phyloP scores from a whole-genome alignment of 2,888 invertebrate genomes.

The Euplagia quadripunctaria region DNA sequence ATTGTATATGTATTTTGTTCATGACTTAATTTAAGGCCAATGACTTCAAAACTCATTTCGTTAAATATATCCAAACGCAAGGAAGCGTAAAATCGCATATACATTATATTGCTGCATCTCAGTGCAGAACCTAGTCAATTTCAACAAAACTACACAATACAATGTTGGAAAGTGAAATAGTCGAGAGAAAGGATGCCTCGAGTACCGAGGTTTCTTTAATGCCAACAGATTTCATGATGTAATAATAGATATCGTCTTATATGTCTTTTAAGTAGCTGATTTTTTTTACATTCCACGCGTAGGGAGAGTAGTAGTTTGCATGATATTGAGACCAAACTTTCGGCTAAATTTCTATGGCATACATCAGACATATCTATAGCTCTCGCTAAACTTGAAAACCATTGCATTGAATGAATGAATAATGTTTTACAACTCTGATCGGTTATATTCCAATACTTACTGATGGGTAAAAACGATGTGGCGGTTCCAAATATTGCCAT shows the following conservation, averaged over 20 bases:
- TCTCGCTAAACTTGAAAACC: not conserved
- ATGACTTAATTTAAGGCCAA: slow-evolving; percentile 16
- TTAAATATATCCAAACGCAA: not conserved
- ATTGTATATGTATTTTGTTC: slow-evolving; percentile 4
- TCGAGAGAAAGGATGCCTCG: slow-evolving; percentile 4
- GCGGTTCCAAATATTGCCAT: slow-evolving; percentile 81
- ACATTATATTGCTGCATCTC: slow-evolving; percentile 3
- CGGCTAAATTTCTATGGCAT: not conserved
- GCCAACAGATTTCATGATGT: not conserved
- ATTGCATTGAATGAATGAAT: no score
- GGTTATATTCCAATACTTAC: slow-evolving; percentile 55
- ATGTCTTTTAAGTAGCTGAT: not conserved
- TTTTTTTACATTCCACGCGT: not conserved
- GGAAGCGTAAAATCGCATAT: slow-evolving; percentile 8
- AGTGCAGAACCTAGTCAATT: not conserved
- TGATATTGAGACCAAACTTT: not conserved
- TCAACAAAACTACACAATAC: slow-evolving; percentile 1
- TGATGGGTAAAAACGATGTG: slow-evolving; percentile 76
- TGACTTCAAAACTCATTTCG: slow-evolving; percentile 7
- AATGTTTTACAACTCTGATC: not conserved
- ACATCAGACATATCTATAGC: not conserved
- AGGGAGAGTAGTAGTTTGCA: not conserved
- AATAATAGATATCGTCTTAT: not conserved
- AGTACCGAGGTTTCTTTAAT: not conserved
- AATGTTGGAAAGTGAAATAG: slow-evolving; percentile 9